Evolutionary conservation across 2,113 vertebrate genomes (phyloP).

Genomic region (Oryctolagus cuniculus): mOryCun1.1 NC_091441.1:52197001-52197500

Average conservation of each 20-base stretch:
- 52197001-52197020: neutral
- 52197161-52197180: constrained; percentile 1
- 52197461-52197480: constrained; percentile 42
- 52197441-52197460: constrained; percentile 1
- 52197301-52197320: neutral
- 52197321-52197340: constrained; percentile 18
- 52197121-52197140: constrained; percentile 65
- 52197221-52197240: constrained; percentile 57
- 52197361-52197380: constrained; percentile 39
- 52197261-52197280: constrained; percentile 47
- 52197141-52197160: constrained; percentile 32
- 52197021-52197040: neutral
- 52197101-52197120: constrained; percentile 67
- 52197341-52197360: neutral
- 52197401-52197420: constrained; percentile 17
- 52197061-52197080: constrained; percentile 40
- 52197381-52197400: constrained; percentile 29
- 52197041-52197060: constrained; percentile 37
- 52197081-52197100: constrained; percentile 71
- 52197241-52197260: constrained; percentile 53
- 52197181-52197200: constrained; percentile 43
- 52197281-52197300: neutral
- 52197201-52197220: constrained; percentile 41
- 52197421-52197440: neutral
- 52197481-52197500: neutral